phyloP scores from a whole-genome alignment of 2,113 vertebrate species.

The Narcine bancroftii region DNA sequence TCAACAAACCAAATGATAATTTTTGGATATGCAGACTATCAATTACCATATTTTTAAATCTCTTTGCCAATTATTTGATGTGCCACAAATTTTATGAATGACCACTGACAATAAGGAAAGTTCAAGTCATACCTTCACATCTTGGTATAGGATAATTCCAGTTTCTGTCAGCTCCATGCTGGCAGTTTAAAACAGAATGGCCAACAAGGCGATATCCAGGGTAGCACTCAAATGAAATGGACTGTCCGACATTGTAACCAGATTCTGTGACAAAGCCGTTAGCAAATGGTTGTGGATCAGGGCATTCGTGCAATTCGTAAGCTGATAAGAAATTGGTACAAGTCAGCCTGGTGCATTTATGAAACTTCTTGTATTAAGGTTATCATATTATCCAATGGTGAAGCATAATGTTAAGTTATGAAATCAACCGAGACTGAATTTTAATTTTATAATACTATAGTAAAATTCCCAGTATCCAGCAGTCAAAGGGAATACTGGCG shows the following conservation, averaged over 20 bases:
- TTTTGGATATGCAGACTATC: not conserved
- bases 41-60: not conserved
- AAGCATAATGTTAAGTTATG: not conserved
- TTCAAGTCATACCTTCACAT: slow-evolving; percentile 78
- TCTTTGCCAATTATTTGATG: not conserved
- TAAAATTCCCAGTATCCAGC: too few relatives aligned
- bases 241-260: slow-evolving; percentile 90
- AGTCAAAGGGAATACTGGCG: too few relatives aligned
- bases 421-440: too few relatives aligned
- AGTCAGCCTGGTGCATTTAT: not conserved
- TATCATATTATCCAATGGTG: not conserved
- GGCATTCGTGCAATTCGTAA: slow-evolving; percentile 91
- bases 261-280: slow-evolving; percentile 87
- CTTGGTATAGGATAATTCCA: slow-evolving; percentile 89
- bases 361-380: not conserved
- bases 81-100: not conserved
- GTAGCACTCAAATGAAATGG: slow-evolving; percentile 91
- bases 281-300: slow-evolving; percentile 85
- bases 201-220: slow-evolving; percentile 83
- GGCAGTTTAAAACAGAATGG: slow-evolving; percentile 84
- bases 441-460: too few relatives aligned
- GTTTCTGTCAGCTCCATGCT: slow-evolving; percentile 88
- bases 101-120: not conserved
- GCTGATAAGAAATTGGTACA: slow-evolving; percentile 53
- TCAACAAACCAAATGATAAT: not conserved